Evolutionary conservation across 2,888 invertebrate species (phyloP), one percentile per base, ranked within the genome.

Genomic region (Drosophila eohydei): DNA sequence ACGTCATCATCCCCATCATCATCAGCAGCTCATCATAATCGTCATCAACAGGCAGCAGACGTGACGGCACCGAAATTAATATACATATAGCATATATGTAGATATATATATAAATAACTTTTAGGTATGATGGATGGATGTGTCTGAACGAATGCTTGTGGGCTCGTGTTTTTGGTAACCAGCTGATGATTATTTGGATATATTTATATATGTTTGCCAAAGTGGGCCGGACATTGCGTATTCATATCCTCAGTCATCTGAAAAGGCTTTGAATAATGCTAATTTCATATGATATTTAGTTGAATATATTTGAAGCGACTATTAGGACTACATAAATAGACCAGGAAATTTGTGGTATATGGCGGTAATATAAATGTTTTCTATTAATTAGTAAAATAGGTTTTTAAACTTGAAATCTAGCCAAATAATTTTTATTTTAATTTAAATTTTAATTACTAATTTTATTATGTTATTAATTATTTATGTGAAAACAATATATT

Each of bases 41-140:
- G 38, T 40, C 54, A 81, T 84, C 78, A 78, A 76, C 80, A 59
- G 59, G 63, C 77, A 69, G 59, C 52, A 78, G 69, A 86, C 81
- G 68, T 85, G 89, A 87, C 77, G 85, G 85, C 74, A 79, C 75
- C 71, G 48, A 80, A 70, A 85, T 82, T 74, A 85, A 76, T 89
- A 81, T 71, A 76, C 62, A 74, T 46, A 65, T 50, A 61, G 6
- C 57, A 65, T 48, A 46, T 36, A 34, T 34, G 48, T 64, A 46
- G 40, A 46, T 34, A 41, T 52, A 30, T 64, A 16, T 40, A 38
- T 50, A 57, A 58, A 12, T 12, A n/a, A 30, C 14, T 32, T 32
- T 16, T 32, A 50, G 32, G 50, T 3, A 11, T 50, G 38, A 76
- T 80, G 74, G 38, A 76, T 80, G 74, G 68, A 88, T 80, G 78